Conservation (phyloP, 2,113 vertebrate genomes). For the Mus musculus region GRCm39 chr16:12694001-12694500, state of each 20-base stretch:
- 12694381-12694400: neutral
- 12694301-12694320: neutral
- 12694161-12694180: neutral
- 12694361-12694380: neutral
- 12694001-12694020: conserved; percentile 5
- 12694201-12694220: neutral
- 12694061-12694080: neutral
- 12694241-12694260: neutral
- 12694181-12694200: neutral
- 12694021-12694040: neutral
- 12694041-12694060: conserved; percentile 38
- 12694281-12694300: too few relatives aligned
- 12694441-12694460: neutral
- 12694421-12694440: neutral
- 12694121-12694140: neutral
- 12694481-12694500: neutral
- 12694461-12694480: neutral
- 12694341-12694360: neutral
- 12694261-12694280: neutral
- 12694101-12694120: neutral
- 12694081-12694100: neutral
- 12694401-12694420: neutral
- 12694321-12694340: neutral
- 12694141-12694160: neutral
- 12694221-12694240: neutral